phyloP scores from a whole-genome alignment of 2,113 vertebrate genomes.

The Crotalus helleri region DNA sequence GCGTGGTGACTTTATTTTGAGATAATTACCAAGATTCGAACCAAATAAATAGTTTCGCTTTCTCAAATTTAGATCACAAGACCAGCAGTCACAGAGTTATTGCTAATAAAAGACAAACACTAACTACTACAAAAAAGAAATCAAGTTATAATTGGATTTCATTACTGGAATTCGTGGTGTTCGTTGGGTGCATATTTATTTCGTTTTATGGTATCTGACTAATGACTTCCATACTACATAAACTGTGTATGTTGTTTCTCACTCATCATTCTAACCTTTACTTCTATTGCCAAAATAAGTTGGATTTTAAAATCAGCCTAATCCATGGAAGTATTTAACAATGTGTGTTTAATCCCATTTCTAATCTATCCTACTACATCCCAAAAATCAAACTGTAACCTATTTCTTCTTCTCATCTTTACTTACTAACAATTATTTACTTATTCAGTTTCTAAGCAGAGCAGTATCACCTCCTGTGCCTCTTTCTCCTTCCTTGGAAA shows the following conservation, averaged over 20 bases:
- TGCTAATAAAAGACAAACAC: slow-evolving; percentile 9
- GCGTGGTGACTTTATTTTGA: not conserved
- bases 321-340: not conserved
- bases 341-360: slow-evolving; percentile 42
- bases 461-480: slow-evolving; percentile 41
- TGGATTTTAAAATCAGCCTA: not conserved
- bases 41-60: not conserved
- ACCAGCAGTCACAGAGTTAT: not conserved
- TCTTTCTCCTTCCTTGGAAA: slow-evolving; percentile 12
- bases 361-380: slow-evolving; percentile 23
- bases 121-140: not conserved
- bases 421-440: slow-evolving; percentile 49
- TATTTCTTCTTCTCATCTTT: slow-evolving; percentile 46
- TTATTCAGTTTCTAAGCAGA: slow-evolving; percentile 45
- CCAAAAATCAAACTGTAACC: slow-evolving; percentile 17
- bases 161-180: slow-evolving; percentile 7
- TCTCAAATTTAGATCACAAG: not conserved
- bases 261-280: slow-evolving; percentile 10
- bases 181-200: not conserved
- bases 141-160: slow-evolving; percentile 5
- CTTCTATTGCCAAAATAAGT: not conserved
- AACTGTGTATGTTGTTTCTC: not conserved
- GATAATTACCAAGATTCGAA: not conserved
- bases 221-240: not conserved
- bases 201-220: not conserved